A percentile compares a stretch with the other conserved stretches of the same genome.
Conservation (phyloP, 1,140 invertebrate genomes). For the Mya arenaria region DNA sequence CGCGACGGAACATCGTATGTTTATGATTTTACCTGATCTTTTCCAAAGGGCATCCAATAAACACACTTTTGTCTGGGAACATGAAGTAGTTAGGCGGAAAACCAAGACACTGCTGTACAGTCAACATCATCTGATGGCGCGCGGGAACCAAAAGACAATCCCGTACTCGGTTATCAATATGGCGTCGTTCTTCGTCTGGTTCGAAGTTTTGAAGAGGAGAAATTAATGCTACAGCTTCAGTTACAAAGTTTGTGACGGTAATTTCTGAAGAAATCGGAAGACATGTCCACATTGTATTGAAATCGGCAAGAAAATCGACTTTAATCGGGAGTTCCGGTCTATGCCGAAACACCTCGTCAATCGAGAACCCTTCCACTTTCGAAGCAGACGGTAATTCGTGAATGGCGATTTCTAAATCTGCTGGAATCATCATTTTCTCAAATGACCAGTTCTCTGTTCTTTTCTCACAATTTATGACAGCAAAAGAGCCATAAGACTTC, state of each 20-base stretch:
- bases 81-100: constrained; percentile 50
- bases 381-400: constrained; percentile 36
- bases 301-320: constrained; percentile 52
- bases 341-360: constrained; percentile 41
- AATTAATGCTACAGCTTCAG: constrained; percentile 35
- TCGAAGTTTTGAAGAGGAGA: constrained; percentile 36
- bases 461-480: constrained; percentile 41
- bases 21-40: constrained; percentile 30
- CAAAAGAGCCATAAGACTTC: constrained; percentile 25
- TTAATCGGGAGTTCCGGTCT: constrained; percentile 33
- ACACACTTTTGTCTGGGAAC: constrained; percentile 49
- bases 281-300: constrained; percentile 40
- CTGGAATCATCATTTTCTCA: constrained; percentile 46
- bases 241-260: constrained; percentile 41
- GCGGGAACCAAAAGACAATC: constrained; percentile 45
- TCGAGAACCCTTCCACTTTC: constrained; percentile 38
- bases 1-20: too few relatives aligned
- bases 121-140: constrained; percentile 44
- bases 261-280: constrained; percentile 52
- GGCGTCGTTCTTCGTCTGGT: neutral
- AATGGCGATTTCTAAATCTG: constrained; percentile 40
- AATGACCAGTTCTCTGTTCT: neutral
- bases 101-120: constrained; percentile 46
- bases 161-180: constrained; percentile 27
- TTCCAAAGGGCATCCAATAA: constrained; percentile 16